Evolutionary conservation across 2,113 vertebrate genomes (phyloP), one percentile per base, ranked within the genome.

Genomic region (Beaufortia kweichowensis): DNA sequence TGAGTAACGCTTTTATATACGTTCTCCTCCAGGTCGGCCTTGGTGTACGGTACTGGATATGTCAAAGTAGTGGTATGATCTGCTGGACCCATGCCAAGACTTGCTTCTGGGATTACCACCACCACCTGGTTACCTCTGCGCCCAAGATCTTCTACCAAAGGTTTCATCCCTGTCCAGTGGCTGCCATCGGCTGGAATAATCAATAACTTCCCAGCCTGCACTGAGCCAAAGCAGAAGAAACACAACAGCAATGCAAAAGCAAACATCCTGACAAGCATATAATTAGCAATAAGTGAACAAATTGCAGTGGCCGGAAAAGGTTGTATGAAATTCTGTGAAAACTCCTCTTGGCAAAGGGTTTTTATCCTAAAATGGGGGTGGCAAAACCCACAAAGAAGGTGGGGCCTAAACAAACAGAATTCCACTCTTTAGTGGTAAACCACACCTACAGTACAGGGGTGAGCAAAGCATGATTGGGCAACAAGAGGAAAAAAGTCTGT

Each of bases 161-260:
- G 0, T 1, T 17, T 24, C 88, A 93, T 90, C 68, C 89, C 93
- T 15, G 91, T 87, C 92, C 93, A 94, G 75, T 91, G 92, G 28
- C 92, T 94, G 76, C 91, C 92, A n/a, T n/a, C n/a, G n/a, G n/a
- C n/a, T n/a, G n/a, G n/a, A n/a, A n/a, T n/a, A n/a, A n/a, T n/a
- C n/a, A 63, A 76, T 35, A 94, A 79, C 77, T 90, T 93, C 21
- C 86, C 87, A 1, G 84, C 65, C 1, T 89, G 60, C 1, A 80
- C 53, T 53, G 82, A 50, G 5, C 55, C 67, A 63, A 82, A 63
- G 0, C 56, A 59, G 15, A 77, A 14, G 31, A 90, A 24, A 28
- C 10, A n/a, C 17, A 81, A 14, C 35, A 84, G 33, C 17, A 75
- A 24, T 10, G 35, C 35, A 53, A 57, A 17, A 28, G 28, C 59